Evolutionary conservation across 2,888 invertebrate species (phyloP), one percentile per base, ranked within the genome.

Genomic region (Anticlea derivata): DNA sequence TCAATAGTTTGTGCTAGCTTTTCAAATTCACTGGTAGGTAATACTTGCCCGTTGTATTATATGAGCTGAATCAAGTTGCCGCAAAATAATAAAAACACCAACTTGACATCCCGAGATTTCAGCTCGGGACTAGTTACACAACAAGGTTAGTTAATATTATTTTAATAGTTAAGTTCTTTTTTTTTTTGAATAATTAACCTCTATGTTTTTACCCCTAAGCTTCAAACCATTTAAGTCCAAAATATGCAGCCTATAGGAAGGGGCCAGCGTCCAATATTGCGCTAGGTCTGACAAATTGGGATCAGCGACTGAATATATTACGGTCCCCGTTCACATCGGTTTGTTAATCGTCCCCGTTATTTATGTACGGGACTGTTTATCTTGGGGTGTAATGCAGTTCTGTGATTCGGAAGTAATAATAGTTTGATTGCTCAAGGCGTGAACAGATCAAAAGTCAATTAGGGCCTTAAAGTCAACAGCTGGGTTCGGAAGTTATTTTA

Each of bases 251-350:
- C 41, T 30, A 34, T 29, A 27, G 39, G 29, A 8, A 40, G 72
- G 69, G 75, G 72, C 68, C 70, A 72, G 66, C 65, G 62, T 72
- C 75, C 84, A 79, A 85, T 88, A 88, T 85, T 82, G 83, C 86
- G 84, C 86, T 83, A 85, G 86, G 85, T 85, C 85, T 80, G 88
- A 89, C 88, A 89, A 88, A 89, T 89, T 88, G 88, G 85, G 85
- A 86, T 84, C 87, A 84, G 82, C 77, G 73, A 83, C 82, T 80
- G 87, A 88, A 89, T 89, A 89, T 87, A 89, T 89, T 89, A 87
- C 86, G 81, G 83, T 83, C 75, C 72, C 75, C 77, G 78, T 74
- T 75, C 80, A 76, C 82, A 82, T 83, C 79, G 85, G 85, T 83
- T 83, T 86, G 88, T 88, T 89, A 88, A 89, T 87, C 87, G 89